Evolutionary conservation across 2,113 vertebrate genomes (phyloP).

Genomic region (Furnarius figulus): DNA sequence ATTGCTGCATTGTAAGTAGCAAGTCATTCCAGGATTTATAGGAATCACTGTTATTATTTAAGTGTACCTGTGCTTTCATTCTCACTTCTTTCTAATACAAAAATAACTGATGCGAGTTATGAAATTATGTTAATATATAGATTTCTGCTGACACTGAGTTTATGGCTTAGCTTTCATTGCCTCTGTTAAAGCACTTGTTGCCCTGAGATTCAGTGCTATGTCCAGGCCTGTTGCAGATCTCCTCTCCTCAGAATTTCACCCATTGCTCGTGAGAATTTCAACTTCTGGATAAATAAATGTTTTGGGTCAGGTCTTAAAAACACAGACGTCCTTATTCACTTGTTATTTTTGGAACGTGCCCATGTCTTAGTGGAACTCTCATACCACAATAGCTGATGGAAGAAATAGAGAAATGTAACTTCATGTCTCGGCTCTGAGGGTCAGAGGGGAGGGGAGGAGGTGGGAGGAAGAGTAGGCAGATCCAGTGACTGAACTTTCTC

Average conservation of each 20-base stretch:
- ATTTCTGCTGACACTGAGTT: slow-evolving; percentile 34
- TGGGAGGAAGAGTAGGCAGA: neutral
- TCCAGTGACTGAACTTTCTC: neutral
- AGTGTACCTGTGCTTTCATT: neutral
- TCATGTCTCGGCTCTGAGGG: slow-evolving; percentile 22
- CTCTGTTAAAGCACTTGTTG: neutral
- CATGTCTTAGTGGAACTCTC: slow-evolving; percentile 72
- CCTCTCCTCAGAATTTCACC: slow-evolving; percentile 68
- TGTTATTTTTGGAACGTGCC: slow-evolving; percentile 72
- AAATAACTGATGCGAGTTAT: neutral
- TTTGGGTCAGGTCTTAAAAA: slow-evolving; percentile 78
- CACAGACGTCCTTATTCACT: slow-evolving; percentile 69
- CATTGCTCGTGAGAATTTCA: slow-evolving; percentile 80
- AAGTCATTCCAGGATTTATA: slow-evolving; percentile 21
- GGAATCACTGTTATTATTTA: neutral
- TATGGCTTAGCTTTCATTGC: neutral
- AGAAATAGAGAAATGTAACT: slow-evolving; percentile 45
- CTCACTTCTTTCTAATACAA: neutral
- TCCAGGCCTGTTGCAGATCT: slow-evolving; percentile 55
- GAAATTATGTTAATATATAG: slow-evolving; percentile 7
- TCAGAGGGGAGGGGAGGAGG: slow-evolving; percentile 17
- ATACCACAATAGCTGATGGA: slow-evolving; percentile 62
- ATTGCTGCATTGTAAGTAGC: neutral
- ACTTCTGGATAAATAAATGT: slow-evolving; percentile 77
- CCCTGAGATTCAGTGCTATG: slow-evolving; percentile 15